Evolutionary conservation across 2,797 vertebrate genomes (phyloP), one percentile per base, ranked within the genome.

Genomic region (Geotrypetes seraphini): DNA sequence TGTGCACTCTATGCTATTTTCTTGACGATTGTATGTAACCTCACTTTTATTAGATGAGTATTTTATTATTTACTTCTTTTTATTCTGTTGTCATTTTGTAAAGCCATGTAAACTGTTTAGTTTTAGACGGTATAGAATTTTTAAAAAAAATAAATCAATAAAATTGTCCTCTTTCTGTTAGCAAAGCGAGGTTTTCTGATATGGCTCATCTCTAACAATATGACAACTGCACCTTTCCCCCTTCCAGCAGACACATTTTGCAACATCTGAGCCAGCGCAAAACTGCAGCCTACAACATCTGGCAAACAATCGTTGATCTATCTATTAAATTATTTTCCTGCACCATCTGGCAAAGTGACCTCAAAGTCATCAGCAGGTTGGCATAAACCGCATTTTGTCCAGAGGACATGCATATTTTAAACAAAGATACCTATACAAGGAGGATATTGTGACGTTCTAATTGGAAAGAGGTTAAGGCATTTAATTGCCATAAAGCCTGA

Each of bases 271-370:
- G 55, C 52, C 26, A 47, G 54, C 53, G 41, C 33, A 38, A 69
- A 43, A 43, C 47, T 53, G 53, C 60, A 57, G 40, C 64, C 65
- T 71, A 56, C 40, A 68, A 62, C 76, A 81, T 74, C 76, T 80
- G 78, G 69, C 71, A 75, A 81, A 74, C 52, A 69, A 78, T 69
- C 41, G 5, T 39, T 73, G 76, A 78, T 78, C 34, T 71, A 78
- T 78, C 34, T 71, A 81, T 79, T 60, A 52, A 45, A 63, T 64
- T 69, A 56, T 53, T 72, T 57, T 53, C n/a, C 51, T 61, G 52
- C 38, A 51, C 73, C 80, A 79, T 76, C 77, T 77, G 76, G 70
- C 43, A 50, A 57, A 67, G 41, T 12, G 40, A 75, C 68, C 72
- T 70, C 61, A 71, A 71, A 73, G 75, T 79, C 73, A 81, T 58